phyloP scores from a whole-genome alignment of 2,113 vertebrate species.

The Tenebrosternarchus preto region DNA sequence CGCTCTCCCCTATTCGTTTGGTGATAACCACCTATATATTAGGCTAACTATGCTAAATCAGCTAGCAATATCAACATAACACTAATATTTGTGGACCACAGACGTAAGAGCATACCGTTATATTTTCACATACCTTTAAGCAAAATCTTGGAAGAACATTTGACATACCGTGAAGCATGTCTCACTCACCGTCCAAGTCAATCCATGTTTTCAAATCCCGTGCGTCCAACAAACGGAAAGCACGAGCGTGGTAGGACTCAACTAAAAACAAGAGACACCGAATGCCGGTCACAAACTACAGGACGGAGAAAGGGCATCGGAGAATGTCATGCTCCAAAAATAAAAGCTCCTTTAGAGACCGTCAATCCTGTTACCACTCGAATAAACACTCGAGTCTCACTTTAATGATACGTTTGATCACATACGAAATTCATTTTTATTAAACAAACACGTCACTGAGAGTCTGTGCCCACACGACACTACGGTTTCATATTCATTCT shows the following conservation, averaged over 20 bases:
- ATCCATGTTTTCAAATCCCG: background rate
- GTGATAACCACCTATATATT: too few species aligned
- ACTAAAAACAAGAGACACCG: background rate
- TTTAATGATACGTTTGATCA: background rate
- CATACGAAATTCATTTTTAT: background rate
- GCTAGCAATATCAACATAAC: too few species aligned
- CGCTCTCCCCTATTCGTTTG: too few species aligned
- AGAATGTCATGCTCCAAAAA: conserved; percentile 79
- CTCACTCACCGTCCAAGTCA: background rate
- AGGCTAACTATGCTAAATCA: too few species aligned
- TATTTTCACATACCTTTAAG: background rate
- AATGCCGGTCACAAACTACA: background rate
- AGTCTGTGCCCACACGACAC: too few species aligned
- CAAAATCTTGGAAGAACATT: too few species aligned
- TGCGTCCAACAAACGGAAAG: background rate
- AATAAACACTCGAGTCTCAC: background rate
- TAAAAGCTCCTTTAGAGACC: conserved; percentile 60
- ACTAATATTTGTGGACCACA: too few species aligned
- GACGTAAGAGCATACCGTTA: too few species aligned
- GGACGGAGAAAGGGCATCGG: conserved; percentile 52
- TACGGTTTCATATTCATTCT: too few species aligned
- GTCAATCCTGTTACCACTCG: conserved; percentile 1
- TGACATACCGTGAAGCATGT: too few species aligned
- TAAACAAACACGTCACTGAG: too few species aligned
- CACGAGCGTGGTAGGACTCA: too few species aligned